These are phyloP conservation scores for Nasonia longicornis DNA, from an alignment of 1,140 invertebrate species.

Conservation along the genomic window DNA sequence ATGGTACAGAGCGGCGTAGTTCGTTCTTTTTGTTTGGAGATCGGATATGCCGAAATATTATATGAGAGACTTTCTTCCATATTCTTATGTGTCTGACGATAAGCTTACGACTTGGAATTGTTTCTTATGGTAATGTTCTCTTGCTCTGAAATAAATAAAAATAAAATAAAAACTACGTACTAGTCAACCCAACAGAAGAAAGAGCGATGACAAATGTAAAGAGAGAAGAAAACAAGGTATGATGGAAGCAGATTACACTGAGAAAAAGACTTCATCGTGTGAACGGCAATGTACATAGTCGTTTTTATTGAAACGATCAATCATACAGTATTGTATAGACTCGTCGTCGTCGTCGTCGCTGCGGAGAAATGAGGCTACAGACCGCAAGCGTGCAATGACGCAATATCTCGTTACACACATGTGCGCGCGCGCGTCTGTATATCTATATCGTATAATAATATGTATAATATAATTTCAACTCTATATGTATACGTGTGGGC, in stretches of 20 bases:
- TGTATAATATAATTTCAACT: constrained; percentile 4
- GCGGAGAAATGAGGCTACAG: not conserved
- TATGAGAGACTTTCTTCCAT: no score
- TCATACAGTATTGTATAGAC: constrained; percentile 33
- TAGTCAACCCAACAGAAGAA: constrained; percentile 29
- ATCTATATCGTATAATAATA: not conserved
- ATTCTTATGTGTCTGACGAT: no score
- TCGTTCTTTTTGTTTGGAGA: no score
- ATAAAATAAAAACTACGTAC: not conserved
- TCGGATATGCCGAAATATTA: no score
- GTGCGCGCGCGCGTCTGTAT: not conserved
- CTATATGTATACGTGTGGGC: not conserved
- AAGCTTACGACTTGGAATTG: no score
- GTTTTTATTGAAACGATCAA: constrained; percentile 42
- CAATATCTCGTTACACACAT: constrained; percentile 7
- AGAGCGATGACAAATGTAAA: not conserved
- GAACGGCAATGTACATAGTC: constrained; percentile 35
- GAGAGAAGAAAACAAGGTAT: not conserved
- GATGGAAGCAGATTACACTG: not conserved
- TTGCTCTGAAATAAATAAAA: constrained; percentile 29
- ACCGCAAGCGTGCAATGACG: constrained; percentile 1
- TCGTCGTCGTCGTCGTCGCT: not conserved
- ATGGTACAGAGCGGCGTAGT: no score
- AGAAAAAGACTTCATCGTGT: constrained; percentile 11
- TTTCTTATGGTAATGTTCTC: no score